Evolutionary conservation across 2,888 invertebrate species (phyloP).

Genomic region (Lutraria lutraria): DNA sequence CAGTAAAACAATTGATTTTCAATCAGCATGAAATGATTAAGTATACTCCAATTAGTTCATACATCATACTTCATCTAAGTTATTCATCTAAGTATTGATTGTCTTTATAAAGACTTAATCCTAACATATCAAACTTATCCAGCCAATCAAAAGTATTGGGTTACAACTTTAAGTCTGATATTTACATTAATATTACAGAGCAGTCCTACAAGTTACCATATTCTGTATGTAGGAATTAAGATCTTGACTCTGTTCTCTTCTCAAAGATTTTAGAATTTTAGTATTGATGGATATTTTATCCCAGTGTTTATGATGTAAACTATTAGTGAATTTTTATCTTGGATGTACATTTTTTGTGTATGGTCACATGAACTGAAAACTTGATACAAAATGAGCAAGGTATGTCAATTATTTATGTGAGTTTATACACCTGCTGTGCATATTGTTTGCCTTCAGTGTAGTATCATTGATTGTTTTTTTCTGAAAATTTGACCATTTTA

Average conservation of each 20-base stretch:
- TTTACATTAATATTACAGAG: not conserved
- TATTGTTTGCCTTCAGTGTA: not conserved
- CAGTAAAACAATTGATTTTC: slow-evolving; percentile 26
- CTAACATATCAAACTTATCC: slow-evolving; percentile 19
- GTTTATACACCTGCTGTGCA: not conserved
- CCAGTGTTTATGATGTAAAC: not conserved
- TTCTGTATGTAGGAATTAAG: slow-evolving; percentile 11
- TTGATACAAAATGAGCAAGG: slow-evolving; percentile 10
- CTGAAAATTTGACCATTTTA: not conserved
- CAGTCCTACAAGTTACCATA: not conserved
- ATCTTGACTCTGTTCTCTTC: not conserved
- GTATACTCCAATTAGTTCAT: slow-evolving; percentile 15
- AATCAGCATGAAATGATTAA: slow-evolving; percentile 44
- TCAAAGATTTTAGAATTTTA: not conserved
- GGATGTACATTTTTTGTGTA: not conserved
- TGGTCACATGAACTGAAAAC: not conserved
- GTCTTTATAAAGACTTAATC: slow-evolving; percentile 9
- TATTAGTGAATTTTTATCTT: not conserved
- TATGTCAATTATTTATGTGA: not conserved
- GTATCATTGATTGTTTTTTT: not conserved
- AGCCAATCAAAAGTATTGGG: slow-evolving; percentile 23
- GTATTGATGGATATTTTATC: not conserved
- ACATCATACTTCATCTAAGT: slow-evolving; percentile 20
- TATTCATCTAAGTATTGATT: slow-evolving; percentile 46
- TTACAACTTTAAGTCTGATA: slow-evolving; percentile 30